Conservation (phyloP, 2,888 invertebrate genomes). For the Tachina grossa region DNA sequence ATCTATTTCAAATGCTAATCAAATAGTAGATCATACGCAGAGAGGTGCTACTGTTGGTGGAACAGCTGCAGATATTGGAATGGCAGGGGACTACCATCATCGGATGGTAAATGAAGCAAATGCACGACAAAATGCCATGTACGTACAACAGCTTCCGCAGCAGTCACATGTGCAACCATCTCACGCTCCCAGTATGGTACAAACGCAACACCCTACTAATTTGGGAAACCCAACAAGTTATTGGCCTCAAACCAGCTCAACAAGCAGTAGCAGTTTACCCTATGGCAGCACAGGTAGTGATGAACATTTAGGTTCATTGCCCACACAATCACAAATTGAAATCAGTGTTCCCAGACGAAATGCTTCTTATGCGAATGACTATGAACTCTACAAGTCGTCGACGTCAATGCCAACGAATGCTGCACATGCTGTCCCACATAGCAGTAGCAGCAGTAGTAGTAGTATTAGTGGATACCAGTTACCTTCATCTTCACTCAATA, state of each 20-base stretch:
- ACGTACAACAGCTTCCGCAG: slow-evolving; percentile 66
- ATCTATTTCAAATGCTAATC: slow-evolving; percentile 43
- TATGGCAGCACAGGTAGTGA: slow-evolving; percentile 36
- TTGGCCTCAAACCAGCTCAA: slow-evolving; percentile 57
- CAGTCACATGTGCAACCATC: slow-evolving; percentile 42
- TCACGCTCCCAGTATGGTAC: slow-evolving; percentile 53
- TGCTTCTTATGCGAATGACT: slow-evolving; percentile 29
- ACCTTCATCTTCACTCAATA: slow-evolving; percentile 43
- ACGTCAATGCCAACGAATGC: slow-evolving; percentile 51
- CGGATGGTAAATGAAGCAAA: slow-evolving; percentile 48
- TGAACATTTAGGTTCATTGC: slow-evolving; percentile 42
- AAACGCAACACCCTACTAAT: slow-evolving; percentile 50
- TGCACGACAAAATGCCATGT: slow-evolving; percentile 69
- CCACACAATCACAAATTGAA: slow-evolving; percentile 59
- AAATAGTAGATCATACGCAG: slow-evolving; percentile 52
- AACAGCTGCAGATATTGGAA: slow-evolving; percentile 24
- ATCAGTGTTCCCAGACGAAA: slow-evolving; percentile 53
- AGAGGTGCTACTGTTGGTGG: slow-evolving; percentile 28
- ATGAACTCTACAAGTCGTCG: slow-evolving; percentile 61
- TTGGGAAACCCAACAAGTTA: slow-evolving; percentile 48
- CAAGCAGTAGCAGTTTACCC: slow-evolving; percentile 44
- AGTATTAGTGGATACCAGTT: slow-evolving; percentile 42
- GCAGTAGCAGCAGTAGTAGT: slow-evolving; percentile 40
- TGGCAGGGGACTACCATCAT: slow-evolving; percentile 58
- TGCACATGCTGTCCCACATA: slow-evolving; percentile 43